Base-by-base conservation (phyloP, 2,888 invertebrate species). In the Dasysyrphus tricinctus region DNA sequence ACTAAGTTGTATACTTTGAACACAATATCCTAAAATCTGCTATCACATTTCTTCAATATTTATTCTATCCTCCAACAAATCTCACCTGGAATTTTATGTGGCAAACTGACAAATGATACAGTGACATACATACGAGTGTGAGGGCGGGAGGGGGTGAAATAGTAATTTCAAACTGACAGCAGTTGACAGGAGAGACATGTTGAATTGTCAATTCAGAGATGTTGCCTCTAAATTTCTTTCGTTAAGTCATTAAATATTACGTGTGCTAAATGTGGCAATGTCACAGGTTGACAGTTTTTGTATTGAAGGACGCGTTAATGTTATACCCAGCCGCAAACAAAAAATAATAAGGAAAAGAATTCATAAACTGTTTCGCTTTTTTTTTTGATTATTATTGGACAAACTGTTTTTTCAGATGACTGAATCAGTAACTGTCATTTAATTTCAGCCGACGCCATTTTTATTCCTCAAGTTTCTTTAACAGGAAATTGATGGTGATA, bases 41-140 rank as follows among this genome's bases (percentile, higher is more conserved):
- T 24, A 44, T 14, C 42, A 63, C 42, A 29, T 59, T 37, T 34
- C 37, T 59, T 37, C 37, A 59, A 12, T 59, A 39, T 39, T 59
- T 16, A 39, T 19, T 12, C 14, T 39, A 24, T 29, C 6, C 3
- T 11, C 14, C 42, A 4, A 14, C 5, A 3, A 59, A 42, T 14
- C 42, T 61, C 14, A 42, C 42, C 24, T 42, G 39, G 37, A 39
- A 59, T 39, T 59, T 39, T 59, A 59, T 59, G 19, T 59, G 16
- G 6, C 19, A 59, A 59, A 59, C 39, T 39, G 59, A 59, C 59
- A 59, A 59, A 59, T 59, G 59, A 59, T 37, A 24, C 59, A 24
- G 12, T 32, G 54, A 32, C 54, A 54, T 5, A 54, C 4, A n/a
- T n/a, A n/a, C n/a, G n/a, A n/a, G n/a, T 32, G 8, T 54, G 29